Percentiles rank a stretch among this genome's conserved stretches.
These are phyloP conservation scores for Chrysotoxum bicinctum DNA, from an alignment of 2,888 invertebrate species.

Conservation along the genomic window DNA sequence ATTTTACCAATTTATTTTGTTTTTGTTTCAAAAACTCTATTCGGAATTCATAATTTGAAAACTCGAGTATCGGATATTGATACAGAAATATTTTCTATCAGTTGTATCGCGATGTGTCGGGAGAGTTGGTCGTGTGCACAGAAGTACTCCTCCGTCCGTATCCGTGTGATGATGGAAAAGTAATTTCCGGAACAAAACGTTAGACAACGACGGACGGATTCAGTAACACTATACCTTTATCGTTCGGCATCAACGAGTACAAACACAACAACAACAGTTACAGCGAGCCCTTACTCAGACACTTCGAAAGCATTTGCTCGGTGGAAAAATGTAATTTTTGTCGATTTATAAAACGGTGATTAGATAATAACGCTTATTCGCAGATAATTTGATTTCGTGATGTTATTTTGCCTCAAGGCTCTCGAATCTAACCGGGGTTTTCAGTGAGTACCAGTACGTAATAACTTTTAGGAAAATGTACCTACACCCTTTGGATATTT, in stretches of 20 bases:
- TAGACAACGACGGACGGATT: conserved; percentile 13
- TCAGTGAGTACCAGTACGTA: conserved; percentile 15
- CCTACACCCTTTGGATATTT: conserved; percentile 40
- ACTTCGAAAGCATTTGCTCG: background rate
- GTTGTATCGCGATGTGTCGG: conserved; percentile 18
- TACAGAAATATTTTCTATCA: conserved; percentile 66
- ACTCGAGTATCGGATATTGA: conserved; percentile 48
- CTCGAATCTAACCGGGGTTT: background rate
- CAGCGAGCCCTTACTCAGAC: background rate
- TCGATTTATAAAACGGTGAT: conserved; percentile 65
- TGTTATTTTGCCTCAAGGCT: conserved; percentile 11
- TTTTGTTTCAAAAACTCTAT: conserved; percentile 40
- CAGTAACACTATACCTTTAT: background rate
- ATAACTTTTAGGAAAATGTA: conserved; percentile 1
- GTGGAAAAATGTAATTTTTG: conserved; percentile 43
- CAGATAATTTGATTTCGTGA: conserved; percentile 62
- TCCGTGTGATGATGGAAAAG: conserved; percentile 56
- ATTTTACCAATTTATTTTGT: background rate
- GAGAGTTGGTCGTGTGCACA: conserved; percentile 27
- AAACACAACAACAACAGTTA: background rate
- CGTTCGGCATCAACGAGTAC: conserved; percentile 10
- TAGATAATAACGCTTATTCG: conserved; percentile 70
- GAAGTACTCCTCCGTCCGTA: background rate
- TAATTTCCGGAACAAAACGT: conserved; percentile 66
- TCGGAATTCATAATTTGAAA: conserved; percentile 50